Evolutionary conservation across 2,113 vertebrate species (phyloP), one percentile per base, ranked within the genome.

Genomic region (Ammodytes dubius): DNA sequence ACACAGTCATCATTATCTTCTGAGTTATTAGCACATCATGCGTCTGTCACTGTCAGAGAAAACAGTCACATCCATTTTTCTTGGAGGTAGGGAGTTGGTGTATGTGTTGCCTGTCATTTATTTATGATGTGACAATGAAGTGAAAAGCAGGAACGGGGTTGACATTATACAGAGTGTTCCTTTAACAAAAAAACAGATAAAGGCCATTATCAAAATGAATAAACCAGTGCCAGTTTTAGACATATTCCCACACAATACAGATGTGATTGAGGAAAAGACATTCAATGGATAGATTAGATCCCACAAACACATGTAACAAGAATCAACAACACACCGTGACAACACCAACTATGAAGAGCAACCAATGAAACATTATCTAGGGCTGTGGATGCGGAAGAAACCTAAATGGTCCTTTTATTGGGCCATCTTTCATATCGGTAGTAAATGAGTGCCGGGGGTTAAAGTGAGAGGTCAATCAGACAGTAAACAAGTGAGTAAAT

Each of bases 1-100:
- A 39, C 40, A 27, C 39, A 79, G 58, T 70, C 64, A 52, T 56
- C 49, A 42, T 61, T 58, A 54, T 82, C 79, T 46, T 56, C 53
- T 4, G 7, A 42, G n/a, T n/a, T 45, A 43, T 66, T 12, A 53
- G 45, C 70, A 43, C 61, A 54, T 66, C 46, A 60, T 6, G 47
- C 8, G 54, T 56, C 50, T 67, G 39, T 46, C 66, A 67, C 79
- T 68, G 52, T 53, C 46, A 53, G 14, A 54, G 37, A 45, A 54
- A 46, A 15, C 14, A 70, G 19, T 49, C 40, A 45, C 7, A 47
- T 37, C 27, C 1, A 46, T 27, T 47, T 27, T 47, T 57, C 61
- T 57, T 46, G 3, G 4, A 50, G 1, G 4, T 13, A 60, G 46
- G 27, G 65, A 57, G 52, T 47, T n/a, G 49, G 2, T 49, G 40